phyloP scores from a whole-genome alignment of 2,888 invertebrate genomes.

The Lamellibrachia columna region DNA sequence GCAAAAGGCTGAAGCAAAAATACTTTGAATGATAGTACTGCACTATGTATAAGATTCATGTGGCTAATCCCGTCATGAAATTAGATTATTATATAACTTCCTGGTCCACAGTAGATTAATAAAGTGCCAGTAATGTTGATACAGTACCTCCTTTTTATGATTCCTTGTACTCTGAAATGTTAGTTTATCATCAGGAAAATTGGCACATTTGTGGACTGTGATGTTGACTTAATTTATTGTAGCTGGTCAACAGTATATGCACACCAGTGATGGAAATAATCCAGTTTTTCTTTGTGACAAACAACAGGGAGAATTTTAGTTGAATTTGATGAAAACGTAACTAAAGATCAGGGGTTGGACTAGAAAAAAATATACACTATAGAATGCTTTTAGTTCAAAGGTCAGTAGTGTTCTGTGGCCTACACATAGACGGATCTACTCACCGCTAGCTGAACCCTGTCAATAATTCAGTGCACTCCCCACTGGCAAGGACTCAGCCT shows the following conservation, averaged over 20 bases:
- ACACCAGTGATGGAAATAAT: background rate
- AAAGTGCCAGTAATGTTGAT: background rate
- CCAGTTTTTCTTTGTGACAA: background rate
- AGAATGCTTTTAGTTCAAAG: background rate
- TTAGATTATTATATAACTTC: background rate
- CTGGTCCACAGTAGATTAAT: background rate
- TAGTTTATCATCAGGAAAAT: background rate
- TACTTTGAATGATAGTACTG: background rate
- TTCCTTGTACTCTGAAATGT: background rate
- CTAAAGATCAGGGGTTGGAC: no score
- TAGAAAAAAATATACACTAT: background rate
- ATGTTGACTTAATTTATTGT: background rate
- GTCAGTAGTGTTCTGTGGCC: background rate
- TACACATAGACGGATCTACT: background rate
- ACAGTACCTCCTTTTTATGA: background rate
- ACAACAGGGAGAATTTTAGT: background rate
- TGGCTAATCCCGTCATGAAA: background rate
- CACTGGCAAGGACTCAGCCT: background rate
- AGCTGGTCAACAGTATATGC: background rate
- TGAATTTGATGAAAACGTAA: background rate
- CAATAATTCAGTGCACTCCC: background rate
- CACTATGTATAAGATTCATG: background rate
- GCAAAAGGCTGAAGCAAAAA: background rate
- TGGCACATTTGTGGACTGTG: background rate
- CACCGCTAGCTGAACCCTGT: background rate